Conservation (phyloP, 2,113 vertebrate genomes). For the Hemibates koningsi region DNA sequence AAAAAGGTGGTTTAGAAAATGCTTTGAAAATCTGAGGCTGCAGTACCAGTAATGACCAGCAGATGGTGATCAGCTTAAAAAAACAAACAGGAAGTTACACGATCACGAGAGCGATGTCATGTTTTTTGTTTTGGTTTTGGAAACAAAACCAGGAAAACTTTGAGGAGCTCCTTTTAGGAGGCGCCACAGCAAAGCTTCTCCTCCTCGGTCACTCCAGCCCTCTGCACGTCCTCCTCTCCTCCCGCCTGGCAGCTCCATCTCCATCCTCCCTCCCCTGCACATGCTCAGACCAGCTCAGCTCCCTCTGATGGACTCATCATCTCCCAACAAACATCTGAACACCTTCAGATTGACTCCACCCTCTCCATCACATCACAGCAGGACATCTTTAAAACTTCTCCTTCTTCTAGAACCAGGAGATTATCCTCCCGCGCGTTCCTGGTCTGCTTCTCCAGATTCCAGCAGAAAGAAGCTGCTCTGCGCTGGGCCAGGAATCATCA, state of each 20-base stretch:
- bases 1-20: not conserved
- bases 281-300: not conserved
- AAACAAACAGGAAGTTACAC: not conserved
- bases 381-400: not conserved
- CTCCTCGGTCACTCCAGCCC: not conserved
- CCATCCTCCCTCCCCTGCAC: not conserved
- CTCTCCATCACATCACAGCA: not conserved
- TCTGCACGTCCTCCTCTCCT: not conserved
- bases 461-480: not conserved
- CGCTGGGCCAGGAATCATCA: not conserved
- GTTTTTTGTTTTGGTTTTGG: not conserved
- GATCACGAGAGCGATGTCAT: not conserved
- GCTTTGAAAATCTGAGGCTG: not conserved
- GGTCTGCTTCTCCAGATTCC: not conserved
- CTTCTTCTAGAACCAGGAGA: not conserved
- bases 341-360: not conserved
- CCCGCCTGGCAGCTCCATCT: not conserved
- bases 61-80: not conserved
- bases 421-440: fast-evolving
- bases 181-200: not conserved
- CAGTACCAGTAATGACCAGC: not conserved
- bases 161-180: not conserved
- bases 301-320: not conserved
- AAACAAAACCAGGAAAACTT: not conserved
- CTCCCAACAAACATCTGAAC: not conserved